Evolutionary conservation across 2,113 vertebrate species (phyloP).

Genomic region (Hyaena hyaena): DNA sequence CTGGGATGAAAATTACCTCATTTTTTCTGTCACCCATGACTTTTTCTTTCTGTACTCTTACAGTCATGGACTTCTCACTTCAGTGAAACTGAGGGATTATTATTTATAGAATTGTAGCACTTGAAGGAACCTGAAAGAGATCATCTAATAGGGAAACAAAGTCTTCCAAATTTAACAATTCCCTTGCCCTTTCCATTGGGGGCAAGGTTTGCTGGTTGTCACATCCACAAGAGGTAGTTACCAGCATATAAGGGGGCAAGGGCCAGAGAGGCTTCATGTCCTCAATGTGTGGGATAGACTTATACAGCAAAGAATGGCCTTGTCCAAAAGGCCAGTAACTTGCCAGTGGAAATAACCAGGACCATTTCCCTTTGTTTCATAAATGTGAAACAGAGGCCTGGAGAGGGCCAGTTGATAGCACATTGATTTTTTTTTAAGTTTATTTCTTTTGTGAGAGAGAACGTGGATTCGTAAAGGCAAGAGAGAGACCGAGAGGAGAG

Average conservation of each 20-base stretch:
- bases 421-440: neutral
- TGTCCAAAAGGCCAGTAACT: neutral
- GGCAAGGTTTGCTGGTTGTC: neutral
- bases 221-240: neutral
- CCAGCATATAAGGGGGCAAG: neutral
- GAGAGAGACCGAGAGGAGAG: too few relatives aligned
- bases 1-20: neutral
- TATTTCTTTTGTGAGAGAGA: too few relatives aligned
- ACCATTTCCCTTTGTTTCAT: neutral
- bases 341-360: neutral
- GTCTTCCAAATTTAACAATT: neutral
- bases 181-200: neutral
- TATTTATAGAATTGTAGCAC: slow-evolving; percentile 43
- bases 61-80: neutral
- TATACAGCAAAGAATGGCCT: neutral
- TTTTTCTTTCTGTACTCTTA: slow-evolving; percentile 11
- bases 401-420: neutral
- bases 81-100: slow-evolving; percentile 16
- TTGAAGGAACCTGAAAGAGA: neutral
- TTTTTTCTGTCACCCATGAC: slow-evolving; percentile 9
- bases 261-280: neutral
- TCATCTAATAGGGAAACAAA: neutral
- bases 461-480: too few relatives aligned
- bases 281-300: neutral
- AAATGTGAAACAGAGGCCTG: neutral